These are phyloP conservation scores for Opisthocomus hoazin DNA, from an alignment of 2,113 vertebrate genomes.

Conservation along the genomic window DNA sequence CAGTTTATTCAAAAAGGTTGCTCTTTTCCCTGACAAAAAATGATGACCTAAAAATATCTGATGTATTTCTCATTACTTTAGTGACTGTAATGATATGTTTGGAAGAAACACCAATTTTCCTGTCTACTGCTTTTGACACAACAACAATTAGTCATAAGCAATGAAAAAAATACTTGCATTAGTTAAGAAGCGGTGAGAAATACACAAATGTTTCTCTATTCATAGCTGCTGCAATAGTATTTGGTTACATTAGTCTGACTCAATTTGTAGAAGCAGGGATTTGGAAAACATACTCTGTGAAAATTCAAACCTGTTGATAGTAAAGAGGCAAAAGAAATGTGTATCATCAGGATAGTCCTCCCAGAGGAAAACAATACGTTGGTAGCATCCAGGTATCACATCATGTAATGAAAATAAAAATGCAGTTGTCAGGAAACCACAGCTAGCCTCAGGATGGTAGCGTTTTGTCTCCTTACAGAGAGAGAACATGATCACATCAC, in stretches of 20 bases:
- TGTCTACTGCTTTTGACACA: conserved; percentile 47
- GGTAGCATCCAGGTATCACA: background rate
- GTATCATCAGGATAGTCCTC: background rate
- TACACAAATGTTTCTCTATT: background rate
- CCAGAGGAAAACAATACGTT: background rate
- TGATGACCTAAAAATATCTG: conserved; percentile 50
- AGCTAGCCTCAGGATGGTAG: background rate
- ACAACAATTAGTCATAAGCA: conserved; percentile 54
- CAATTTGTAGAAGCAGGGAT: background rate
- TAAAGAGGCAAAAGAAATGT: background rate
- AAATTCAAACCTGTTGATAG: background rate
- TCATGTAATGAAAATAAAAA: background rate
- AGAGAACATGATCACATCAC: background rate
- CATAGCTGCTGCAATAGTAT: background rate
- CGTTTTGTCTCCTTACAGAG: background rate
- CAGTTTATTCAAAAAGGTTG: conserved; percentile 39
- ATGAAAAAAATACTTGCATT: background rate
- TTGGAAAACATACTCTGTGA: background rate
- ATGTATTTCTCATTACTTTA: conserved; percentile 43
- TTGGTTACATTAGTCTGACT: background rate
- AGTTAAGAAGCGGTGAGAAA: conserved; percentile 19
- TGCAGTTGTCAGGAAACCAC: background rate
- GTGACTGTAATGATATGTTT: conserved; percentile 53
- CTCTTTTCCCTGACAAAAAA: conserved; percentile 38
- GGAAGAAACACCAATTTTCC: conserved; percentile 57